phyloP scores from a whole-genome alignment of 2,888 invertebrate genomes.

The Ormyrus pomaceus region DNA sequence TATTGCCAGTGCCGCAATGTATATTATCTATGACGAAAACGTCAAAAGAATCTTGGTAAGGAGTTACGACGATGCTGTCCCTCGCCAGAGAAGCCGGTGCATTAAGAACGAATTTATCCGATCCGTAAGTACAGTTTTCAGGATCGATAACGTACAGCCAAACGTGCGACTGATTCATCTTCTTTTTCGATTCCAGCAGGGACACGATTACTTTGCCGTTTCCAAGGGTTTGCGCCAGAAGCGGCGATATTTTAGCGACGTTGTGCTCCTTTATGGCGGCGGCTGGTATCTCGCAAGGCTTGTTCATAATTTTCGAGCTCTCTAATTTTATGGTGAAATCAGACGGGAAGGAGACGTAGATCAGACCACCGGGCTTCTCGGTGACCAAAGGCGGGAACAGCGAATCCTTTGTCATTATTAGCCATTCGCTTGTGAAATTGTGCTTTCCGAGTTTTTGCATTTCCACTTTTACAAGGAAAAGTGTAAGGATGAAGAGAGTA shows the following conservation, averaged over 20 bases:
- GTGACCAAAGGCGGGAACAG: slow-evolving; percentile 35
- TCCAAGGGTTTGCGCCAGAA: slow-evolving; percentile 24
- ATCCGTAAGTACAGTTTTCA: slow-evolving; percentile 5
- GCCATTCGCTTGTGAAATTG: slow-evolving; percentile 50
- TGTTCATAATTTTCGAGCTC: slow-evolving; percentile 24
- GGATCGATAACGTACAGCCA: slow-evolving; percentile 45
- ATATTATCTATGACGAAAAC: slow-evolving; percentile 30
- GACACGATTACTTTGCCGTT: slow-evolving; percentile 41
- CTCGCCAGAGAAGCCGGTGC: neutral
- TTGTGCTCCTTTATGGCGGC: slow-evolving; percentile 19
- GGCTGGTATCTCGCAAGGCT: slow-evolving; percentile 31
- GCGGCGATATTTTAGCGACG: neutral
- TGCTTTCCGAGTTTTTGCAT: slow-evolving; percentile 30
- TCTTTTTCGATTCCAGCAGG: slow-evolving; percentile 10
- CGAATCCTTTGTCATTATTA: slow-evolving; percentile 16
- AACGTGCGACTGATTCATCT: neutral
- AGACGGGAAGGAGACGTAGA: slow-evolving; percentile 39
- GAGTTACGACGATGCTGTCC: neutral
- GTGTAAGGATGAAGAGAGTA: neutral
- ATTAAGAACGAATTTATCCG: slow-evolving; percentile 19
- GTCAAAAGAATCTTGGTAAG: slow-evolving; percentile 33
- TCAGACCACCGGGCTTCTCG: neutral
- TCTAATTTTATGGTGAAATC: slow-evolving; percentile 34
- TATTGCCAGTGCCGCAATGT: slow-evolving; percentile 5
- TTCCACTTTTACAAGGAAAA: slow-evolving; percentile 17